Base-by-base conservation (phyloP, 1,140 invertebrate species). In the Pteromalus puparum region DNA sequence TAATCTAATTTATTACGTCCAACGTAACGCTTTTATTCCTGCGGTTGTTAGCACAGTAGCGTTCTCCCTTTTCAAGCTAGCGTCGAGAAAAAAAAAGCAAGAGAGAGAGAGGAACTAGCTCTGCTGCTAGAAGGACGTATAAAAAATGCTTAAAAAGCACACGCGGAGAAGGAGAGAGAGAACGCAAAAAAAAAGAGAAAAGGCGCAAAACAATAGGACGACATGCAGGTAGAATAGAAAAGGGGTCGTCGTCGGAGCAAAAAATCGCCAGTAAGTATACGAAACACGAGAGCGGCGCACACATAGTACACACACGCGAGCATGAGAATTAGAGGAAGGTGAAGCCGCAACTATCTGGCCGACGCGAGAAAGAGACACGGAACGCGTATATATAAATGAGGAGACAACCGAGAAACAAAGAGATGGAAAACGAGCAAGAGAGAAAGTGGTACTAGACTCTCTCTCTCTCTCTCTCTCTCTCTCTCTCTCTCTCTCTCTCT, bases 381-480 rank as follows among this genome's bases (percentile, higher is more conserved):
- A 18, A n/a, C n/a, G 30, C 15, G 13, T 6, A 81, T 42, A 1
- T 10, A 48, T 34, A 61, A 67, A 79, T 46, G 30, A 48, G 61
- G 61, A 78, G 65, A 30, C 48, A 28, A 28, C 18, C 24, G 38
- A 28, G 26, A 85, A 24, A 46, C 2, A 76, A 65, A 76, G 28
- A 80, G 67, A 38, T 10, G 9, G 28, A 84, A 73, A 53, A 75
- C 1, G 53, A 42, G 70, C 1, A 18, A 28, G 24, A 65, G 67
- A 79, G 76, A 79, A 73, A 84, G 77, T 75, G 26, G n/a, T n/a
- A 77, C 75, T 34, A 34, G 30, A 34, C 30, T 34, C 30, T 34
- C 30, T 30, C 30, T 30, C 30, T 30, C 30, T 30, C 30, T 30
- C 30, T 30, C 30, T 1, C 30, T 30, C 30, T 30, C 30, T 30